phyloP scores from a whole-genome alignment of 2,113 vertebrate genomes.

The Muntiacus muntjak region DNA sequence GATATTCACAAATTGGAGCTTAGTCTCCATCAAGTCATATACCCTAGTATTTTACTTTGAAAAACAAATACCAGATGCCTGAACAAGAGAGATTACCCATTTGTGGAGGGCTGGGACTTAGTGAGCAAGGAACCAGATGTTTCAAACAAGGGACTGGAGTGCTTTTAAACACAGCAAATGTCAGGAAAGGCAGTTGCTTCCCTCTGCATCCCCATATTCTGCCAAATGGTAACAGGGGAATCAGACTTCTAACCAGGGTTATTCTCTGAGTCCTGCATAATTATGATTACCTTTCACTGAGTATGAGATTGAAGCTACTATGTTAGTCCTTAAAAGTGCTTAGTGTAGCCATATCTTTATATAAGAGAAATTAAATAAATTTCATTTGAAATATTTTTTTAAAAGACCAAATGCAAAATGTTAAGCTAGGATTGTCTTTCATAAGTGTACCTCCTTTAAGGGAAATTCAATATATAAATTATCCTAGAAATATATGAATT shows the following conservation, averaged over 20 bases:
- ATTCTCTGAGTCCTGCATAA: neutral
- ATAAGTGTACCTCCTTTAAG: conserved; percentile 23
- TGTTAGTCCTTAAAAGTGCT: neutral
- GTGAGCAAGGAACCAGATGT: neutral
- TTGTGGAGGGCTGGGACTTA: neutral
- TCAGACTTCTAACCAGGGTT: neutral
- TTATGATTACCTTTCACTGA: neutral
- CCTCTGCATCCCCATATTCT: neutral
- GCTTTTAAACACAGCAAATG: neutral
- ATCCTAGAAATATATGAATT: neutral
- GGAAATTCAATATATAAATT: conserved; percentile 5
- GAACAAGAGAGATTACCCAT: neutral
- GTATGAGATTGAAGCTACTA: neutral
- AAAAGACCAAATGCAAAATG: neutral
- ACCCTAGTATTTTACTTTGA: neutral
- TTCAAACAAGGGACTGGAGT: neutral
- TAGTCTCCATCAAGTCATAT: neutral
- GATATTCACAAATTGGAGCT: neutral
- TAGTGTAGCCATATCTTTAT: neutral
- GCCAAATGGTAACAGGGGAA: neutral
- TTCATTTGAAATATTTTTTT: neutral
- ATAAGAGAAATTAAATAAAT: neutral
- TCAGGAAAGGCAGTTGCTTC: neutral
- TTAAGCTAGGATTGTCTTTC: neutral
- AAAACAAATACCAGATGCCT: neutral